Evolutionary conservation across 2,888 invertebrate species (phyloP).

Genomic region (Rhagium mordax): DNA sequence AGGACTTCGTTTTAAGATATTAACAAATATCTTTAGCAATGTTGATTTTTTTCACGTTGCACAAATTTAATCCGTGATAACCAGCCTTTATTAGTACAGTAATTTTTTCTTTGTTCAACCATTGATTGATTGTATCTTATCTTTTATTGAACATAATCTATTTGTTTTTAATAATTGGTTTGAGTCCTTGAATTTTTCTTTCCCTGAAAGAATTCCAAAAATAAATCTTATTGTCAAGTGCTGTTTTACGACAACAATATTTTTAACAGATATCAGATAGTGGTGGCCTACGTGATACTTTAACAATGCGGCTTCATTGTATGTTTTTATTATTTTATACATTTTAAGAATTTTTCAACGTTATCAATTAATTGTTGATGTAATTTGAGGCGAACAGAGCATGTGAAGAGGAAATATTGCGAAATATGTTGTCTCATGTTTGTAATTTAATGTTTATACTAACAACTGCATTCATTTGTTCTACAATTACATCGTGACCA

Average conservation of each 20-base stretch:
- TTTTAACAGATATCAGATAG: constrained; percentile 29
- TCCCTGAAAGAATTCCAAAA: constrained; percentile 39
- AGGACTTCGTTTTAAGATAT: constrained; percentile 51
- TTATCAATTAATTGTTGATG: constrained; percentile 17
- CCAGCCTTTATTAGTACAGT: constrained; percentile 39
- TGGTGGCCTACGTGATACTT: constrained; percentile 23
- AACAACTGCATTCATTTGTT: no score
- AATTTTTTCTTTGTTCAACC: constrained; percentile 44
- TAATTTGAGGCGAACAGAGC: neutral
- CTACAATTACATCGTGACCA: no score
- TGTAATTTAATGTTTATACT: no score
- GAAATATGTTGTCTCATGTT: neutral
- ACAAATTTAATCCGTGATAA: constrained; percentile 54
- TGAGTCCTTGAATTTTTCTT: constrained; percentile 49
- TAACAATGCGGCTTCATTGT: constrained; percentile 14
- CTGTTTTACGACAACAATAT: constrained; percentile 31
- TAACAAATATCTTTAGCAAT: constrained; percentile 56
- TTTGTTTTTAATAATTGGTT: constrained; percentile 49
- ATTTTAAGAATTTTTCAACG: constrained; percentile 20
- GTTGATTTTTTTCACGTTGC: constrained; percentile 55
- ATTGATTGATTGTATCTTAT: constrained; percentile 52
- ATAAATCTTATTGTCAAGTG: constrained; percentile 35
- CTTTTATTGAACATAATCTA: constrained; percentile 51
- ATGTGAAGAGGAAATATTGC: neutral
- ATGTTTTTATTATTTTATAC: constrained; percentile 22